Conservation (phyloP, 2,113 vertebrate genomes). For the Tricholaema leucomelas region DNA sequence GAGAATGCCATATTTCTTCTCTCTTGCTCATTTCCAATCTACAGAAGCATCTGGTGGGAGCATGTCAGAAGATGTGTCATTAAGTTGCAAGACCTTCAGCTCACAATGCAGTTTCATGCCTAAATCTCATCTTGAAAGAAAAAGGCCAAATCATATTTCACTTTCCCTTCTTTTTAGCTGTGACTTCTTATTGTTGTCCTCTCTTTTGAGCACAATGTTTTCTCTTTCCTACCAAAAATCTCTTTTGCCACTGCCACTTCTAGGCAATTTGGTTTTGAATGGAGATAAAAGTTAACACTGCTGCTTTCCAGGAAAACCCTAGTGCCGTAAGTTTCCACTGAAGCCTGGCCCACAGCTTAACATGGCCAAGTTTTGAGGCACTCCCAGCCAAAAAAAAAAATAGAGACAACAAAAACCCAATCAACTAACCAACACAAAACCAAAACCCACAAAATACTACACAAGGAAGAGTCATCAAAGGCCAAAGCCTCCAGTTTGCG, state of each 20-base stretch:
- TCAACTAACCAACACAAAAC: too few species aligned
- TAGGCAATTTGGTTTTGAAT: not conserved
- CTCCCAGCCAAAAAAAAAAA: not conserved
- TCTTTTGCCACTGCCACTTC: not conserved
- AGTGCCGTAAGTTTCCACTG: not conserved
- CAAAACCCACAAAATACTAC: not conserved
- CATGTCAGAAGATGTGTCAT: slow-evolving; percentile 52
- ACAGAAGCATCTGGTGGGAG: slow-evolving; percentile 63
- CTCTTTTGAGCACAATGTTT: not conserved
- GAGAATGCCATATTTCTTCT: slow-evolving; percentile 70
- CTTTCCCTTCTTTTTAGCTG: slow-evolving; percentile 8
- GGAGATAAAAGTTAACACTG: slow-evolving; percentile 10
- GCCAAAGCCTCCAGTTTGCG: not conserved
- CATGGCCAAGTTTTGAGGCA: not conserved
- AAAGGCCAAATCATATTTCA: not conserved
- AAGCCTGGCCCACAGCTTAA: not conserved
- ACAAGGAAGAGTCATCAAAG: not conserved
- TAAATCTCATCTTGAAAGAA: slow-evolving; percentile 1
- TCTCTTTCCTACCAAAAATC: not conserved
- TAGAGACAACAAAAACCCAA: too few species aligned
- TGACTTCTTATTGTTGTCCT: slow-evolving; percentile 6
- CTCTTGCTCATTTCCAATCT: slow-evolving; percentile 66
- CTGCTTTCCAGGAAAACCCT: slow-evolving; percentile 29
- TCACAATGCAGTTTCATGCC: not conserved
- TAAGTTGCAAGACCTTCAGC: slow-evolving; percentile 34